These are phyloP conservation scores for Eutrigla gurnardus DNA, from an alignment of 2,797 vertebrate genomes.

Conservation along the genomic window DNA sequence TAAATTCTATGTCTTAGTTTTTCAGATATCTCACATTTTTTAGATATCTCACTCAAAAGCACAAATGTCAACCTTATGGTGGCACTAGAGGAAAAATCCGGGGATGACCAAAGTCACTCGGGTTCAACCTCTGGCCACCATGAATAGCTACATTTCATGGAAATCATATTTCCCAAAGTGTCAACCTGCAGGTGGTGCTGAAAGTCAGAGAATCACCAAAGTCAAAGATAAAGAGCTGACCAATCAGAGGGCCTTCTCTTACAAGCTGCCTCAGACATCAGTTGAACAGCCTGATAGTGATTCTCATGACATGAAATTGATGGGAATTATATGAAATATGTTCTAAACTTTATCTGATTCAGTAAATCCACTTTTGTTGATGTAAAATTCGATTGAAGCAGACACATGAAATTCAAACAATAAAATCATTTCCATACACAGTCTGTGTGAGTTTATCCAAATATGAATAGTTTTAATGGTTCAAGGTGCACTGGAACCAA, in stretches of 20 bases:
- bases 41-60: not conserved
- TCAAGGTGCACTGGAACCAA: not conserved
- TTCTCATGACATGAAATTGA: too few relatives aligned
- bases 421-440: not conserved
- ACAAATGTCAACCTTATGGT: not conserved
- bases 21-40: not conserved
- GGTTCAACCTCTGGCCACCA: not conserved
- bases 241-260: not conserved
- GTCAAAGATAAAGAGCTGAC: not conserved
- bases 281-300: too few relatives aligned
- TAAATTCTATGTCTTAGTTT: not conserved
- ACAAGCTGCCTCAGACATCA: not conserved
- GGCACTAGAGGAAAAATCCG: not conserved
- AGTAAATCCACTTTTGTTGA: not conserved
- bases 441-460: not conserved
- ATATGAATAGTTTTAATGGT: conserved; percentile 9
- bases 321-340: not conserved
- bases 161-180: not conserved
- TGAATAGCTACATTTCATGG: not conserved
- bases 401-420: not conserved
- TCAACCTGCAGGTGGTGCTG: not conserved
- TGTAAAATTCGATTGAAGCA: not conserved
- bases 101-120: not conserved
- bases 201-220: not conserved
- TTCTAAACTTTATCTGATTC: not conserved